A percentile compares a stretch with the other conserved stretches of the same genome.
These are phyloP conservation scores for Callionymus lyra DNA, from an alignment of 2,113 vertebrate species.

Conservation along the genomic window DNA sequence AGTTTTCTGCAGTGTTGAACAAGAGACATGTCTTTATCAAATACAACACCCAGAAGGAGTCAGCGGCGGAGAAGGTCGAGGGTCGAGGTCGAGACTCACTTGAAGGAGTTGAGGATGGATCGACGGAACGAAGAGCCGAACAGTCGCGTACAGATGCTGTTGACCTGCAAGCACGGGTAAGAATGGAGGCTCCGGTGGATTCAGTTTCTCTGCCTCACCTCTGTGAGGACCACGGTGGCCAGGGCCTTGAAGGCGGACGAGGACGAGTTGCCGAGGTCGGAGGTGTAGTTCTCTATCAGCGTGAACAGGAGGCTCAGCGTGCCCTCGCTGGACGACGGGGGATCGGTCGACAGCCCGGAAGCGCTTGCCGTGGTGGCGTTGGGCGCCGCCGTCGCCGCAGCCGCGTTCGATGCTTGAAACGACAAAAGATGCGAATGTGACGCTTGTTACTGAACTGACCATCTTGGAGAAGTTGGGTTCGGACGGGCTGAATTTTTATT, in stretches of 20 bases:
- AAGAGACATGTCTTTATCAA: too few species aligned
- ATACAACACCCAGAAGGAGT: too few species aligned
- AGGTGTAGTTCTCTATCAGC: conserved; percentile 11
- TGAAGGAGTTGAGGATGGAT: conserved; percentile 22
- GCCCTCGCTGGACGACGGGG: too few species aligned
- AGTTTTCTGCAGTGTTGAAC: too few species aligned
- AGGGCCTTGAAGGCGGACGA: conserved; percentile 10
- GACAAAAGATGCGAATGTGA: too few species aligned
- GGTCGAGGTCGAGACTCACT: conserved; percentile 13
- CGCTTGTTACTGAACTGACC: too few species aligned
- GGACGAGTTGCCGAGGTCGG: background rate
- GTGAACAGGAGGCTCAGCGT: conserved; percentile 1
- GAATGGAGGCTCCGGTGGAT: background rate
- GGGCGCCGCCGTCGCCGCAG: background rate
- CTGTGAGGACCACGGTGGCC: conserved; percentile 5
- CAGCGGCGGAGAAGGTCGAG: background rate
- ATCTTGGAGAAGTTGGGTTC: too few species aligned
- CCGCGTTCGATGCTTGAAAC: too few species aligned
- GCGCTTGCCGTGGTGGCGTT: background rate
- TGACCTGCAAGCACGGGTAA: conserved; percentile 37
- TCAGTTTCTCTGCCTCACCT: too few species aligned
- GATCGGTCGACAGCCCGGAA: too few species aligned
- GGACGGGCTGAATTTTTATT: too few species aligned
- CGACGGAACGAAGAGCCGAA: conserved; percentile 10
- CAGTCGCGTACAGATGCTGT: background rate